These are phyloP conservation scores for Odontesthes bonariensis DNA, from an alignment of 2,113 vertebrate genomes.

Conservation along the genomic window DNA sequence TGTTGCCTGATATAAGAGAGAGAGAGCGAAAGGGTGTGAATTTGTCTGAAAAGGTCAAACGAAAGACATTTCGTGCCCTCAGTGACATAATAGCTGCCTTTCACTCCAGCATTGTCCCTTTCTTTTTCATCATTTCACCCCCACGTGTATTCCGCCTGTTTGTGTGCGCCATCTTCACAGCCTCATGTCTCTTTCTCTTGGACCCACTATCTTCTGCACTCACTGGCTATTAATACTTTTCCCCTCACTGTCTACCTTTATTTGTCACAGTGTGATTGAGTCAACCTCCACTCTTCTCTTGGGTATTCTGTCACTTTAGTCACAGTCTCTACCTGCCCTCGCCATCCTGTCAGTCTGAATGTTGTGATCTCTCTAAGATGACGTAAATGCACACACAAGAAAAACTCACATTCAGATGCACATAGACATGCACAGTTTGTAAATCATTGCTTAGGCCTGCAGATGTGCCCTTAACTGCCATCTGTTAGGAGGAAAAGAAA, in stretches of 20 bases:
- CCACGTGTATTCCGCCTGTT: constrained; percentile 33
- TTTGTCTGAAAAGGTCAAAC: constrained; percentile 71
- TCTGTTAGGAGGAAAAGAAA: constrained; percentile 58
- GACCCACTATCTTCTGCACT: constrained; percentile 4
- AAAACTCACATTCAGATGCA: neutral
- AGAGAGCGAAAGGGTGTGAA: constrained; percentile 51
- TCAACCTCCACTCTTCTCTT: constrained; percentile 8
- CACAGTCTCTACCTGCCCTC: constrained; percentile 20
- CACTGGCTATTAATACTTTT: constrained; percentile 27
- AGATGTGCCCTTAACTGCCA: constrained; percentile 70
- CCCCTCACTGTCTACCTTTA: constrained; percentile 24
- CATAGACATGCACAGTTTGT: neutral
- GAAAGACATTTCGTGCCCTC: constrained; percentile 45
- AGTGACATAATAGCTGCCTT: constrained; percentile 39
- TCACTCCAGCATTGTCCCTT: constrained; percentile 49
- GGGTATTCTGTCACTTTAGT: constrained; percentile 2
- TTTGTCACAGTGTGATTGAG: constrained; percentile 34
- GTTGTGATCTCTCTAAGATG: constrained; percentile 8
- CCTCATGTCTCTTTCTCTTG: constrained; percentile 14
- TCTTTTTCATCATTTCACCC: constrained; percentile 33
- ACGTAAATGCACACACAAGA: constrained; percentile 13
- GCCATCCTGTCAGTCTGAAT: constrained; percentile 12
- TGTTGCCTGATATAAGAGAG: constrained; percentile 22
- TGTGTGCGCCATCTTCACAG: constrained; percentile 7
- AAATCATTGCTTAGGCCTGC: constrained; percentile 62